Base-by-base conservation (phyloP, 2,113 vertebrate genomes). In the Aldabrachelys gigantea region DNA sequence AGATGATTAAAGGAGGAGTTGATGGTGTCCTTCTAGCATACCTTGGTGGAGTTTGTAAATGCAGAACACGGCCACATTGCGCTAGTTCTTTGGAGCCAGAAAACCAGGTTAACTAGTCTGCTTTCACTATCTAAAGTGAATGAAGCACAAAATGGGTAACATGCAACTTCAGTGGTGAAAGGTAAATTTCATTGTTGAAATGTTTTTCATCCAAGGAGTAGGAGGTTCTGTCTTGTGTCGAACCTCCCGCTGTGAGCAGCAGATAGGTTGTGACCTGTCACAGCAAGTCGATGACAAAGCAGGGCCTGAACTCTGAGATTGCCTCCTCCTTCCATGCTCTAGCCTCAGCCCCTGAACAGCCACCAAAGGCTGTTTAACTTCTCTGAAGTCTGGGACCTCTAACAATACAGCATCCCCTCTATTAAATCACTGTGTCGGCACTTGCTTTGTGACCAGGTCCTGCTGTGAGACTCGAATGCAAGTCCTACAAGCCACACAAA, bases 191-290 rank as follows among this genome's bases (percentile, higher is more conserved):
- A 17, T 29, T 56, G 3, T 2, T 76, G 72, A 7, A 22, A 22
- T 27, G 12, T 44, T 59, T 41, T 44, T 8, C 41, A 38, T 31
- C 62, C 50, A 47, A 38, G 50, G 80, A 54, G 50, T 50, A 53
- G 50, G 22, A 25, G 3, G 65, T 21, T n/a, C 41, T 25, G 10
- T 44, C 19, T 19, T 25, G 35, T 6, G 17, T 35, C 6, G 6
- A n/a, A 10, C 49, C 14, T 21, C 13, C 25, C 38, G 4, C 11
- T 0, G 49, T 44, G 27, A 47, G 2, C 16, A 25, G 0, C 1
- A 47, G 80, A 29, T 2, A 3, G 5, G 47, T 25, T 3, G 3
- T 0, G 3, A 27, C 11, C 1, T 7, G 0, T 2, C 0, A 0
- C 0, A 1, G 35, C 87, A 80, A 8, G 0, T 69, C 35, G 1